A percentile compares a stretch with the other conserved stretches of the same genome.
phyloP scores from a whole-genome alignment of 1,140 invertebrate species.

The Drosophila pectinifera region DNA sequence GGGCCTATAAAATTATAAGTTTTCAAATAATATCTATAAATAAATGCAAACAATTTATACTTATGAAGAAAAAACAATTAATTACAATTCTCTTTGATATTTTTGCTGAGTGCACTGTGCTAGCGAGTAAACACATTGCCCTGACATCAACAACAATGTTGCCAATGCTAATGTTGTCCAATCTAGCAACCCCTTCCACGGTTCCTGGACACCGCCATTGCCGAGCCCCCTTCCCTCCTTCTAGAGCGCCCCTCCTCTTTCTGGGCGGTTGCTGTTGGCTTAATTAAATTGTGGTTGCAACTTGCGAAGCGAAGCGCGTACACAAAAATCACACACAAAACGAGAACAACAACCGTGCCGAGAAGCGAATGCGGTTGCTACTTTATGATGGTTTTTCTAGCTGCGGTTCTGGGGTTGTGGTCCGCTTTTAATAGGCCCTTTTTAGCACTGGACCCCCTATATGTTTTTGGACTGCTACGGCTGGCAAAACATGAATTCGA shows the following conservation, averaged over 20 bases:
- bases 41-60: too few species aligned
- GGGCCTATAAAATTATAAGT: not conserved
- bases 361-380: slow-evolving; percentile 18
- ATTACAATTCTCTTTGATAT: not conserved
- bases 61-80: too few species aligned
- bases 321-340: slow-evolving; percentile 73
- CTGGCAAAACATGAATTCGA: not conserved
- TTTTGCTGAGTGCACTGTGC: slow-evolving; percentile 4
- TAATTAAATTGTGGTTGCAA: slow-evolving; percentile 82
- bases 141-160: slow-evolving; percentile 56
- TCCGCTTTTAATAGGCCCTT: slow-evolving; percentile 25
- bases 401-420: slow-evolving; percentile 26
- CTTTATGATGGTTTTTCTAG: slow-evolving; percentile 42
- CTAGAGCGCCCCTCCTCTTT: slow-evolving; percentile 2
- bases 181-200: slow-evolving; percentile 12
- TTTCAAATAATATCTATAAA: not conserved
- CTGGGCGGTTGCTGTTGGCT: slow-evolving; percentile 73
- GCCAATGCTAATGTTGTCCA: slow-evolving; percentile 53
- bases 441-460: slow-evolving; percentile 22
- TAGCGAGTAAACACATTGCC: slow-evolving; percentile 55
- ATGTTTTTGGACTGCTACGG: too few species aligned
- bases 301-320: slow-evolving; percentile 80
- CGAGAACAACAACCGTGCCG: slow-evolving; percentile 32
- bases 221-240: slow-evolving; percentile 6
- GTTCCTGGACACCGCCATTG: slow-evolving; percentile 12